Percentiles rank a stretch among this genome's conserved stretches.
These are phyloP conservation scores for Hypomecis punctinalis DNA, from an alignment of 2,888 invertebrate genomes.

Conservation along the genomic window DNA sequence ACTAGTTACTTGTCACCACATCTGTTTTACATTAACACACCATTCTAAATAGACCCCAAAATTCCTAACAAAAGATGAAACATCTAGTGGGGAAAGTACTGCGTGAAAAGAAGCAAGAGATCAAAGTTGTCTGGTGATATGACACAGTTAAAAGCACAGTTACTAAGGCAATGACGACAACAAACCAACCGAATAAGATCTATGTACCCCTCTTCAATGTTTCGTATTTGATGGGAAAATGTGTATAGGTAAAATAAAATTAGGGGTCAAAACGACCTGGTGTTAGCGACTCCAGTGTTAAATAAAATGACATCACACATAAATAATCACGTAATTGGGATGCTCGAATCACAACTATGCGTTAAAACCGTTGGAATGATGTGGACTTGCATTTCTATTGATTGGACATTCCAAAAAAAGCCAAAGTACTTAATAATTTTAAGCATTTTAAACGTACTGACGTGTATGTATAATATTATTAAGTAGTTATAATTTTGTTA, in stretches of 20 bases:
- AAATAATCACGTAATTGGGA: constrained; percentile 81
- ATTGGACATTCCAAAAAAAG: no score
- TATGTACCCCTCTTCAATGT: background rate
- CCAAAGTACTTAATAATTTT: no score
- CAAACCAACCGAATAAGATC: constrained; percentile 7
- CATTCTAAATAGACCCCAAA: constrained; percentile 44
- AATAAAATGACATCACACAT: constrained; percentile 66
- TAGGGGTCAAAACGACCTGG: constrained; percentile 48
- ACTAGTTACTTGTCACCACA: constrained; percentile 58
- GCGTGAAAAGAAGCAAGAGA: constrained; percentile 33
- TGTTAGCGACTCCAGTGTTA: constrained; percentile 53
- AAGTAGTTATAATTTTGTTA: no score
- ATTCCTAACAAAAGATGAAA: constrained; percentile 7
- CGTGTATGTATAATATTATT: no score
- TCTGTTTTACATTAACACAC: constrained; percentile 49
- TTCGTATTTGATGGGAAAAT: constrained; percentile 7
- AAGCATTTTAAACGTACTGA: no score
- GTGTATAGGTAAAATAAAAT: background rate
- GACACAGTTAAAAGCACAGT: constrained; percentile 18
- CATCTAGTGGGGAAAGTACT: background rate
- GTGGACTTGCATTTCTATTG: constrained; percentile 18
- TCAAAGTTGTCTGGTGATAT: constrained; percentile 45
- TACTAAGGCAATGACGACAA: constrained; percentile 28
- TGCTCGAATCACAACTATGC: constrained; percentile 63
- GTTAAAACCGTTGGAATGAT: constrained; percentile 22